Percentiles rank a stretch among this genome's conserved stretches.
phyloP scores from a whole-genome alignment of 37 sponge, comb jelly and placozoan genomes.

The Petrosia ficiformis region DNA sequence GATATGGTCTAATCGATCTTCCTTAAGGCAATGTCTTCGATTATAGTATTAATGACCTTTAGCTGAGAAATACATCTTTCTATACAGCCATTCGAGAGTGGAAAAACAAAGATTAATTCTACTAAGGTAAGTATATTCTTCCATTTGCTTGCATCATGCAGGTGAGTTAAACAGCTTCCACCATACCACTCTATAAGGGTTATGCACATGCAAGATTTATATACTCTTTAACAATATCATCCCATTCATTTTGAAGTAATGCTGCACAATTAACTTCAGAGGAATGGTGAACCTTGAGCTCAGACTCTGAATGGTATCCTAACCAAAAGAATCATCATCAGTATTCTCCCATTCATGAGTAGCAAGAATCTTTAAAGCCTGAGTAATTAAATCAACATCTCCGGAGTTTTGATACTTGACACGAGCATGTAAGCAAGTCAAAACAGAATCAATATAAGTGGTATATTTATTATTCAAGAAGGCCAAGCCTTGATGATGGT shows the following conservation, averaged over 20 bases:
- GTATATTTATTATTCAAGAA: not conserved
- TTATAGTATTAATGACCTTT: conserved; percentile 48
- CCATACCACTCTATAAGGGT: conserved; percentile 33
- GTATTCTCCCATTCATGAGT: conserved; percentile 72
- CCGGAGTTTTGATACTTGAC: conserved; percentile 30
- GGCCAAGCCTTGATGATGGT: conserved; percentile 30
- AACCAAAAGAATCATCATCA: conserved; percentile 29
- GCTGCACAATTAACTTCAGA: conserved; percentile 25
- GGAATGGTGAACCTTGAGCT: conserved; percentile 24
- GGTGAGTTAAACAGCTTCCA: conserved; percentile 69
- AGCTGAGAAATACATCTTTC: conserved; percentile 56
- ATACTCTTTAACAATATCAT: conserved; percentile 66
- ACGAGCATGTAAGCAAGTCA: conserved; percentile 32
- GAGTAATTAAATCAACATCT: conserved; percentile 34
- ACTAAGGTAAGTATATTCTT: conserved; percentile 46
- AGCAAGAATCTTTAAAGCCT: conserved; percentile 49
- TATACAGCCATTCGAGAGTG: conserved; percentile 62
- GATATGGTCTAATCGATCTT: conserved; percentile 11
- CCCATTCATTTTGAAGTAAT: conserved; percentile 66
- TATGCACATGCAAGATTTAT: conserved; percentile 49
- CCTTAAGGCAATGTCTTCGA: conserved; percentile 9
- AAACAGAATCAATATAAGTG: conserved; percentile 23
- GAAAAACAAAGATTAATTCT: conserved; percentile 56
- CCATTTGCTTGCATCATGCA: conserved; percentile 41
- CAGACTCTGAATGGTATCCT: conserved; percentile 37